A percentile compares a stretch with the other conserved stretches of the same genome.
These are phyloP conservation scores for Pituophis catenifer DNA, from an alignment of 2,113 vertebrate species.

Conservation along the genomic window DNA sequence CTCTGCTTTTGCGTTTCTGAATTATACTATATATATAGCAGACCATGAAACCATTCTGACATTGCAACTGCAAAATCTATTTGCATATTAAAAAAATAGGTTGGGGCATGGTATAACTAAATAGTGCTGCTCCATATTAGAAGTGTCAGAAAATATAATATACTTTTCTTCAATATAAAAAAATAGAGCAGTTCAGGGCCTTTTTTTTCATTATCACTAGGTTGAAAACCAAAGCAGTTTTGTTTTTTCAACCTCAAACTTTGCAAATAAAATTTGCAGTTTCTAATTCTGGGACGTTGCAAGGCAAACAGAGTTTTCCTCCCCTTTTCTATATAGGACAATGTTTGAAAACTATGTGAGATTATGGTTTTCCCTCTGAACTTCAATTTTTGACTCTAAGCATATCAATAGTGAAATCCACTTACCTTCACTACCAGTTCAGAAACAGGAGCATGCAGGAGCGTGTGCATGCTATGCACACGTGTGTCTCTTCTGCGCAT, in stretches of 20 bases:
- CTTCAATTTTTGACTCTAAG: background rate
- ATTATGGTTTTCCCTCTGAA: background rate
- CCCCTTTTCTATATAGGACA: background rate
- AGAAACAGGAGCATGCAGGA: no score
- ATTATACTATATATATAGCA: background rate
- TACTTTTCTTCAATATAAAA: no score
- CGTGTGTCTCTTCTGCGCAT: no score
- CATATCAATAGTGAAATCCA: background rate
- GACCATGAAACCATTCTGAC: background rate
- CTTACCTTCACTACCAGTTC: no score
- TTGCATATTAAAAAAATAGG: background rate
- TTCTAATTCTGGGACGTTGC: background rate
- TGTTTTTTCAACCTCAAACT: background rate
- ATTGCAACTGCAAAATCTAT: background rate
- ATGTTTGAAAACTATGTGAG: background rate
- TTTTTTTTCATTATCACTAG: background rate
- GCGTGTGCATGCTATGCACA: no score
- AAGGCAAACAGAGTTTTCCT: background rate
- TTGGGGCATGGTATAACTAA: background rate
- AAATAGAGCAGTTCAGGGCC: background rate
- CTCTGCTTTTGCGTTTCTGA: background rate
- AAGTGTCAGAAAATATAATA: no score
- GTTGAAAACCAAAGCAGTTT: background rate
- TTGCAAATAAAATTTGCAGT: background rate
- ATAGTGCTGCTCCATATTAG: background rate